A percentile compares a stretch with the other conserved stretches of the same genome.
Evolutionary conservation across 1,140 invertebrate genomes (phyloP).

Genomic region (Vanessa tameamea): DNA sequence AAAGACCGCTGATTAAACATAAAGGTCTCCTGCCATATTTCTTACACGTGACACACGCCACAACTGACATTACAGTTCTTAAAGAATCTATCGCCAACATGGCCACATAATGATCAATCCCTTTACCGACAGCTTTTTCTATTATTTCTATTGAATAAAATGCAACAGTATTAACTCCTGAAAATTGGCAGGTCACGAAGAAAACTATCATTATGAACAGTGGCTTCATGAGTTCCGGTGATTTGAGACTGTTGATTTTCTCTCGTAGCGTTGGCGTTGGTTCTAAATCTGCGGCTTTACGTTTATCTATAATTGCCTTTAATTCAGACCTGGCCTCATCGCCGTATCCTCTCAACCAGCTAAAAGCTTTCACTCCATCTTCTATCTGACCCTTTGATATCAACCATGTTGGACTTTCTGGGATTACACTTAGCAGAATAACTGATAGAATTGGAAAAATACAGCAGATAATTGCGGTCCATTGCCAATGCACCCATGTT

Average conservation of each 20-base stretch:
- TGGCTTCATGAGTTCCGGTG: slow-evolving; percentile 81
- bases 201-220: slow-evolving; percentile 82
- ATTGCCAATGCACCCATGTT: slow-evolving; percentile 82
- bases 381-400: slow-evolving; percentile 79
- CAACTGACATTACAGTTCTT: slow-evolving; percentile 82
- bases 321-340: slow-evolving; percentile 77
- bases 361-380: slow-evolving; percentile 78
- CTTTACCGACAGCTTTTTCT: slow-evolving; percentile 78
- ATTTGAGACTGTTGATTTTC: slow-evolving; percentile 62
- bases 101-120: slow-evolving; percentile 82
- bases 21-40: slow-evolving; percentile 81
- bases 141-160: slow-evolving; percentile 87
- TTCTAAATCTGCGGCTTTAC: slow-evolving; percentile 61
- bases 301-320: slow-evolving; percentile 71
- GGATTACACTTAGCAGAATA: slow-evolving; percentile 78
- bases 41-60: slow-evolving; percentile 83
- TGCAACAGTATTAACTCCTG: slow-evolving; percentile 85
- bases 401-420: slow-evolving; percentile 88
- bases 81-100: slow-evolving; percentile 86
- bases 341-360: slow-evolving; percentile 79
- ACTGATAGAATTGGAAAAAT: slow-evolving; percentile 78
- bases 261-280: slow-evolving; percentile 57
- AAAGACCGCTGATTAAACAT: slow-evolving; percentile 81
- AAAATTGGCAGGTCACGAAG: slow-evolving; percentile 84
- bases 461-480: slow-evolving; percentile 80